These are phyloP conservation scores for Griposia aprilina DNA, from an alignment of 2,888 invertebrate species.

Conservation along the genomic window DNA sequence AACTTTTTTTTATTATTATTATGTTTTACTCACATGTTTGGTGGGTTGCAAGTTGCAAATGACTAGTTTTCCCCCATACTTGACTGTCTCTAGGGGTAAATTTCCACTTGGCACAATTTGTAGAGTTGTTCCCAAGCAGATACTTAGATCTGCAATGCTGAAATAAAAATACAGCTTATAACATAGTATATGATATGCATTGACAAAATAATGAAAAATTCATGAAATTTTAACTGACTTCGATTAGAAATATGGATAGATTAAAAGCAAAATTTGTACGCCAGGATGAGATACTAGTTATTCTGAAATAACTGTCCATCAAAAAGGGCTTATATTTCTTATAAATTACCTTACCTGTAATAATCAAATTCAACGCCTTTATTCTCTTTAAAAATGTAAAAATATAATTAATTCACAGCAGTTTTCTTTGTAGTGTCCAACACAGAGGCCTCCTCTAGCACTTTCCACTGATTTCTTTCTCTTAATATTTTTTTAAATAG, in stretches of 20 bases:
- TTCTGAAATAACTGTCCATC: background rate
- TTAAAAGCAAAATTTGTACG: background rate
- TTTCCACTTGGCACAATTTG: constrained; percentile 99
- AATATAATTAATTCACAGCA: background rate
- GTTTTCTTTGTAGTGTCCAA: background rate
- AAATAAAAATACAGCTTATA: constrained; percentile 72
- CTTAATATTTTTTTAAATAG: background rate
- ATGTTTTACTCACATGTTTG: constrained; percentile 96
- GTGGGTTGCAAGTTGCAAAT: constrained; percentile 99
- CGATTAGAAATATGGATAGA: background rate
- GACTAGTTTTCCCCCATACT: constrained; percentile 96
- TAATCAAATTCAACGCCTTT: background rate
- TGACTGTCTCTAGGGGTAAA: constrained; percentile 96
- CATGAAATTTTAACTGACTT: background rate
- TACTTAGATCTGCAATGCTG: constrained; percentile 97
- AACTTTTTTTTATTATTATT: no score
- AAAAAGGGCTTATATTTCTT: background rate
- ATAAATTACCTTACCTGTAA: background rate
- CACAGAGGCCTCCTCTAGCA: background rate
- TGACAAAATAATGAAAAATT: background rate
- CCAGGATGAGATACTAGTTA: background rate
- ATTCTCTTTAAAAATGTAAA: background rate
- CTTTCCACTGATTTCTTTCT: no score
- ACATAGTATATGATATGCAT: background rate
- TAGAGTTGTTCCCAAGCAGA: constrained; percentile 98